A percentile compares a stretch with the other conserved stretches of the same genome.
These are phyloP conservation scores for Tetragonisca angustula DNA, from an alignment of 2,888 invertebrate genomes.

Conservation along the genomic window DNA sequence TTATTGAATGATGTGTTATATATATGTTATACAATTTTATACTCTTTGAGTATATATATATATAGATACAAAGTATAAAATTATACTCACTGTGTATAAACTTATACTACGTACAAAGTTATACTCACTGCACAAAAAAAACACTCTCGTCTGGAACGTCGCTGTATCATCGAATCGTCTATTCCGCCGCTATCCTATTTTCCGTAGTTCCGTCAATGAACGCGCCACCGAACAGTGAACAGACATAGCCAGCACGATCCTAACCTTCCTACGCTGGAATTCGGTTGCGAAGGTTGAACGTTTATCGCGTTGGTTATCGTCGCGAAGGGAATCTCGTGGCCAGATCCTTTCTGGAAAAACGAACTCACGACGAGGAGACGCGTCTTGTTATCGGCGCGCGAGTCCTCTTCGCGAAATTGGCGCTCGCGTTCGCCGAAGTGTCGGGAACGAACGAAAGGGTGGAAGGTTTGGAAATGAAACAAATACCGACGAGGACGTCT, in stretches of 20 bases:
- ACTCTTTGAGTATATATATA: too few relatives aligned
- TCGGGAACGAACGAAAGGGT: background rate
- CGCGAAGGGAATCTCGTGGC: background rate
- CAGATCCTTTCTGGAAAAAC: background rate
- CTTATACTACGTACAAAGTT: too few relatives aligned
- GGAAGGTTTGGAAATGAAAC: too few relatives aligned
- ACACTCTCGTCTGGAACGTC: background rate
- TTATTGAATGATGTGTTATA: too few relatives aligned
- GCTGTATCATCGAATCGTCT: background rate
- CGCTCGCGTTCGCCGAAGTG: background rate
- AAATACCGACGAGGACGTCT: constrained; percentile 39
- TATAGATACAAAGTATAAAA: too few relatives aligned
- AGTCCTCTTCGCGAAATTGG: constrained; percentile 8
- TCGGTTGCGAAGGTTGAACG: background rate
- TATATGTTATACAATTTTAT: too few relatives aligned
- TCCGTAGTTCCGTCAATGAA: background rate
- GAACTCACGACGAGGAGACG: too few relatives aligned
- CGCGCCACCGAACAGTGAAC: background rate
- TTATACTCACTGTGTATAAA: too few relatives aligned
- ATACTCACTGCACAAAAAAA: too few relatives aligned
- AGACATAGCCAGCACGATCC: background rate
- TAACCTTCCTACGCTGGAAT: too few relatives aligned
- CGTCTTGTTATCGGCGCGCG: background rate
- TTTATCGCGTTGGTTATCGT: background rate
- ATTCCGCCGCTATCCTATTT: background rate